Base-by-base conservation (phyloP, 2,888 invertebrate species). In the Luperina testacea region DNA sequence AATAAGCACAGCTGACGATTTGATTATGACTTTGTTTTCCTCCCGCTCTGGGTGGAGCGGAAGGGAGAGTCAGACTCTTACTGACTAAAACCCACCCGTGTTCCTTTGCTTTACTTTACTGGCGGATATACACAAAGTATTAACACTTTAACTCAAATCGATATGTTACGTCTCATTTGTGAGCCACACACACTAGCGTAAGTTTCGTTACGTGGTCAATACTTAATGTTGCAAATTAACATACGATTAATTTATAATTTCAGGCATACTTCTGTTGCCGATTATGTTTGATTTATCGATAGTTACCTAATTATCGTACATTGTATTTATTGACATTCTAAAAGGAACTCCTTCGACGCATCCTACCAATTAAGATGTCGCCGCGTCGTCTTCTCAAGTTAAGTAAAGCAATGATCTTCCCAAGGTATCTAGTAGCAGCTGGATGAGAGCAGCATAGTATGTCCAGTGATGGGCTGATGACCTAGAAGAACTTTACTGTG, bases 181-280 rank as follows among this genome's bases (percentile, higher is more conserved):
- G 32, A 53, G 51, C 17, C 27, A 32, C 59, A 78, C 69, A 75
- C 51, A 59, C 63, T 27, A n/a, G 72, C 32, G 48, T 72, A 51
- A 3, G 51, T 72, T 81, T 77, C 27, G 68, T 75, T 80, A 78
- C 65, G 64, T 59, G 7, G 24, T 69, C 53, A 81, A 78, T 86
- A n/a, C n/a, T n/a, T n/a, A 77, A 48, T 76, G 48, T 64, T 77
- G 73, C 42, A 82, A 86, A 74, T 80, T 75, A 82, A 80, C 65
- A 76, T 57, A 45, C 72, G 8, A 72, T 75, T 48, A 76, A 72
- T 77, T 77, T 75, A 72, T 59, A 72, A 74, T 78, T 74, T 73
- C 72, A 75, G 63, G 5, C 61, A 64, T 64, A 73, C 13, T 74
- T 65, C 42, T 24, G 17, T 71, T 51, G 45, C 13, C 63, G 72